Evolutionary conservation across 2,113 vertebrate genomes (phyloP).

Genomic region (Dryoscopus gambensis): DNA sequence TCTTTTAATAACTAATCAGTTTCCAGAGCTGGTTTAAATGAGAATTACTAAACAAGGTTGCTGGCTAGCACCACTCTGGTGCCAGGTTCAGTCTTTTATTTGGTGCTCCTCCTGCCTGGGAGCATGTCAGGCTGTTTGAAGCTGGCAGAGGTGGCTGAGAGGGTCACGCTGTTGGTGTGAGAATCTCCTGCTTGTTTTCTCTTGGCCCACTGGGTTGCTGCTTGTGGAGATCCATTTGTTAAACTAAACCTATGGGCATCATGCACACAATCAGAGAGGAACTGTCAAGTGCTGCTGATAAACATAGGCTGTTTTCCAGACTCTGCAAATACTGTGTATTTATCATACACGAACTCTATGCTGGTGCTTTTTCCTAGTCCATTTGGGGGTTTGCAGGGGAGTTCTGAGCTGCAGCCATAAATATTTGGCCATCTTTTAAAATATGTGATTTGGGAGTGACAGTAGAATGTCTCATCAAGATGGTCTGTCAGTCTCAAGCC

Average conservation of each 20-base stretch:
- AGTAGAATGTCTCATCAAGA: not conserved
- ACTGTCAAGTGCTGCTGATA: not conserved
- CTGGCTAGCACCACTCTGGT: not conserved
- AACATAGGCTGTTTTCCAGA: not conserved
- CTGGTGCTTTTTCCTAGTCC: not conserved
- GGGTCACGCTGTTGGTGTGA: not conserved
- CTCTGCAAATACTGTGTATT: not conserved
- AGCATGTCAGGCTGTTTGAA: not conserved
- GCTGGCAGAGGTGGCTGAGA: not conserved
- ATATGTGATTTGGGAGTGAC: not conserved
- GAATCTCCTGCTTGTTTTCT: not conserved
- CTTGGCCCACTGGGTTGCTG: not conserved
- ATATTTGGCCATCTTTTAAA: not conserved
- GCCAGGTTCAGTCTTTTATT: not conserved
- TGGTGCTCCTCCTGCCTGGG: accelerated
- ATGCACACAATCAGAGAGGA: not conserved
- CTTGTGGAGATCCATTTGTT: not conserved
- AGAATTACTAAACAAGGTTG: not conserved
- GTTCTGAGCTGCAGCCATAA: not conserved
- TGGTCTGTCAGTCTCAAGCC: not conserved
- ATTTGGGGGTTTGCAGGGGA: not conserved
- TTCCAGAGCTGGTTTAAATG: not conserved
- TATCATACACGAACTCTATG: not conserved
- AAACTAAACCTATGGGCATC: not conserved
- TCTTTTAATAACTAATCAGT: not conserved